A percentile compares a stretch with the other conserved stretches of the same genome.
phyloP scores from a whole-genome alignment of 2,797 vertebrate species.

The Scleropages formosus region DNA sequence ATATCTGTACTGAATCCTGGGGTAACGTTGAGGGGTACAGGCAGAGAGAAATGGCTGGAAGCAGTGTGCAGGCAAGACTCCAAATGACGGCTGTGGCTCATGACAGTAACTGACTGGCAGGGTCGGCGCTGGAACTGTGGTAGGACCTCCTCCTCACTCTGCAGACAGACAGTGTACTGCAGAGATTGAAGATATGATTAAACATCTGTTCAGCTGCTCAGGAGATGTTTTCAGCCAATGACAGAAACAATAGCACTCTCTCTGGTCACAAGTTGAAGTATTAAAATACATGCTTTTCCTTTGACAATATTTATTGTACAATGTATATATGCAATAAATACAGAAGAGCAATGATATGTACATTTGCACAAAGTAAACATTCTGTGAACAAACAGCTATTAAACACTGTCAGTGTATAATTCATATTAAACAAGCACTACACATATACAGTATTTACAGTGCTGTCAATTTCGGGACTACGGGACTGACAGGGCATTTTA shows the following conservation, averaged over 20 bases:
- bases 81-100: slow-evolving; percentile 85
- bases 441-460: too few species aligned
- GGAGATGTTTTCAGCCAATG: too few species aligned
- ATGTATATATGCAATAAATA: neutral
- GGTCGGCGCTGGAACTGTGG: slow-evolving; percentile 82
- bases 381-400: neutral
- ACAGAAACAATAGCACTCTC: too few species aligned
- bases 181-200: neutral
- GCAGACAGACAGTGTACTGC: slow-evolving; percentile 93
- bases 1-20: slow-evolving; percentile 94
- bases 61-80: slow-evolving; percentile 95
- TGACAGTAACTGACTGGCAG: slow-evolving; percentile 75
- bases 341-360: neutral
- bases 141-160: slow-evolving; percentile 91
- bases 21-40: slow-evolving; percentile 89
- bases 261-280: too few species aligned
- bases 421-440: too few species aligned
- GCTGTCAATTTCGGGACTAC: too few species aligned
- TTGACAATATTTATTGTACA: neutral
- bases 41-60: slow-evolving; percentile 90
- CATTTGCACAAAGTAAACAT: neutral
- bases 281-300: neutral
- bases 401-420: too few species aligned
- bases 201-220: slow-evolving; percentile 1
- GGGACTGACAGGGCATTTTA: too few species aligned